phyloP scores from a whole-genome alignment of 2,888 invertebrate genomes.

The Conus canariensis region DNA sequence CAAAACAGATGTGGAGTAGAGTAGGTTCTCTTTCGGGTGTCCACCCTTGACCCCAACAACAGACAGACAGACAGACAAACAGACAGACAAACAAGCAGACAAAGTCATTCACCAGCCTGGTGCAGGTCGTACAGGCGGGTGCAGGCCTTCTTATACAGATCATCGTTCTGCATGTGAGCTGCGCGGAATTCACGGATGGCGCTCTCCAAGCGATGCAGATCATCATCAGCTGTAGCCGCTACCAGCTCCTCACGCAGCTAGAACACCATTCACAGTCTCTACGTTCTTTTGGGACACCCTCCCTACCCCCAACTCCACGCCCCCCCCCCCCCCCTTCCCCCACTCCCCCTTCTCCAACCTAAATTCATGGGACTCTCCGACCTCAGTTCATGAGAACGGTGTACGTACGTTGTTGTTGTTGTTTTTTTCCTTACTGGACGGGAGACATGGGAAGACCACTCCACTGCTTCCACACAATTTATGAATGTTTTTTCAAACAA shows the following conservation, averaged over 20 bases:
- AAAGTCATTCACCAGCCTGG: not conserved
- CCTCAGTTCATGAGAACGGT: too few relatives aligned
- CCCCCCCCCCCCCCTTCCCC: not conserved
- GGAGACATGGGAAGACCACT: too few relatives aligned
- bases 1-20: too few relatives aligned
- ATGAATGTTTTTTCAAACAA: too few relatives aligned
- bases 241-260: constrained; percentile 15
- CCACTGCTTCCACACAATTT: too few relatives aligned
- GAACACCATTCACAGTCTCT: not conserved
- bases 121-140: not conserved
- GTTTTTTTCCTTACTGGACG: too few relatives aligned
- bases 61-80: too few relatives aligned
- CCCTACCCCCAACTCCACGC: not conserved
- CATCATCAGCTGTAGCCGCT: not conserved
- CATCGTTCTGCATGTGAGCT: not conserved
- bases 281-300: not conserved
- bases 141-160: not conserved
- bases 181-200: not conserved
- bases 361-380: too few relatives aligned
- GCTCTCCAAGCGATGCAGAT: not conserved
- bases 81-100: too few relatives aligned
- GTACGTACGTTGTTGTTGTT: too few relatives aligned
- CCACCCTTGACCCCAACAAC: too few relatives aligned
- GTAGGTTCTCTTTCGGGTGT: too few relatives aligned
- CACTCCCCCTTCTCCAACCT: not conserved